phyloP scores from a whole-genome alignment of 1,140 invertebrate species.

The Chymomyza costata region DNA sequence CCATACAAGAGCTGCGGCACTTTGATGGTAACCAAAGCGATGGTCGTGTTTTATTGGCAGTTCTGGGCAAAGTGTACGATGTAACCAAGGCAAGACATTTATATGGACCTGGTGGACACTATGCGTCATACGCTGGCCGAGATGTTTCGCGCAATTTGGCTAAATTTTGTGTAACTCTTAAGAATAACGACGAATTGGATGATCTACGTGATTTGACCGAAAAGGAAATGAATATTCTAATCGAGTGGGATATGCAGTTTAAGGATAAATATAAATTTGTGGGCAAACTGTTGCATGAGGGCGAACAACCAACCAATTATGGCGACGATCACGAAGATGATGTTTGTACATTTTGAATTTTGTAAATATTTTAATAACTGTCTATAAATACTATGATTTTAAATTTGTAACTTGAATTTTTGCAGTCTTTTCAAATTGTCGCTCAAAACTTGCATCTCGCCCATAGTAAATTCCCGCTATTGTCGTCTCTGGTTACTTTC shows the following conservation, averaged over 20 bases:
- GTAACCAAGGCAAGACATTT: slow-evolving; percentile 91
- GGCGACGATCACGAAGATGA: slow-evolving; percentile 91
- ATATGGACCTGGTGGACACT: slow-evolving; percentile 96
- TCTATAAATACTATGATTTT: no score
- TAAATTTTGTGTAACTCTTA: slow-evolving; percentile 90
- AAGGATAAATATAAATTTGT: slow-evolving; percentile 96
- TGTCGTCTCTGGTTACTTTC: no score
- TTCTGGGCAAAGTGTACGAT: slow-evolving; percentile 97
- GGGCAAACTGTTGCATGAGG: slow-evolving; percentile 92
- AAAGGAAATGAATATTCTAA: slow-evolving; percentile 89
- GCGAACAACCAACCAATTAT: slow-evolving; percentile 93
- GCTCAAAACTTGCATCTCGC: no score
- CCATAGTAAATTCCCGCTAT: no score
- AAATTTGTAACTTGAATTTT: no score
- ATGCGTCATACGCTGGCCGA: slow-evolving; percentile 93
- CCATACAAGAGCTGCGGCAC: slow-evolving; percentile 88
- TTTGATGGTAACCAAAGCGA: slow-evolving; percentile 90
- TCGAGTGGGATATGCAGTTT: slow-evolving; percentile 98
- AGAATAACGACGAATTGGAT: slow-evolving; percentile 92
- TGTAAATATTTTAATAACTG: no score
- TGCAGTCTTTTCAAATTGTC: no score
- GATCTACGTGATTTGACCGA: slow-evolving; percentile 94
- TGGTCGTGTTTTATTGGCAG: slow-evolving; percentile 91
- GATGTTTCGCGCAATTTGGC: slow-evolving; percentile 96
- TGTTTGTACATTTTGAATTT: no score